A percentile compares a stretch with the other conserved stretches of the same genome.
Conservation (phyloP, 2,113 vertebrate species). For the Ptilonorhynchus violaceus region DNA sequence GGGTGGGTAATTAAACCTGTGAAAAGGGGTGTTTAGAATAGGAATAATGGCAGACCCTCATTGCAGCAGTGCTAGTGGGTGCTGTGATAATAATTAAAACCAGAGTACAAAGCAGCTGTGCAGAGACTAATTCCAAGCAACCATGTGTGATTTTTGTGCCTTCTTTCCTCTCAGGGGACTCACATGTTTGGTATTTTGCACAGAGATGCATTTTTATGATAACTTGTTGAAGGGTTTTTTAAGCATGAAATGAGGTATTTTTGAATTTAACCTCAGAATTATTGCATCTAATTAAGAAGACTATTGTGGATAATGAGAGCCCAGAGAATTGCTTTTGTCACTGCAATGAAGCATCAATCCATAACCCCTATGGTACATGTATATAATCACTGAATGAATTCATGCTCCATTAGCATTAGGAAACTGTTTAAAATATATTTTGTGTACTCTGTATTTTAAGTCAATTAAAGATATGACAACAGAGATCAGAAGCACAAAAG, state of each 20-base stretch:
- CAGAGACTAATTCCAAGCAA: constrained; percentile 8
- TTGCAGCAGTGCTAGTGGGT: constrained; percentile 24
- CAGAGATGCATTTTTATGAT: constrained; percentile 18
- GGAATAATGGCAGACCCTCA: neutral
- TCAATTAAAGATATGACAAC: neutral
- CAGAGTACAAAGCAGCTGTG: constrained; percentile 35
- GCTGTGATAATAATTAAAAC: constrained; percentile 32
- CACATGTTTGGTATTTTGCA: neutral
- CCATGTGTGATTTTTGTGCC: constrained; percentile 15
- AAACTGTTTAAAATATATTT: constrained; percentile 18
- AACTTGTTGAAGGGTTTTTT: constrained; percentile 43
- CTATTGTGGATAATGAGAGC: constrained; percentile 15
- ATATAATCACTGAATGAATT: neutral
- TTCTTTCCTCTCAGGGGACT: neutral
- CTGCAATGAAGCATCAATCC: neutral
- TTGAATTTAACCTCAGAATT: constrained; percentile 39
- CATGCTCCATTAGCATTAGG: neutral
- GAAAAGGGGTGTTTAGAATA: neutral
- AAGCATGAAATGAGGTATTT: constrained; percentile 30
- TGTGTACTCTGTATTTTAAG: constrained; percentile 15
- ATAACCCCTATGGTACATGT: neutral
- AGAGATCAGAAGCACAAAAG: neutral
- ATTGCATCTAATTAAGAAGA: constrained; percentile 52
- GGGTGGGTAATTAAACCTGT: neutral
- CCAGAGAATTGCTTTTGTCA: constrained; percentile 23